Percentiles rank a stretch among this genome's conserved stretches.
Conservation (phyloP, 2,888 invertebrate genomes). For the Aelia acuminata region DNA sequence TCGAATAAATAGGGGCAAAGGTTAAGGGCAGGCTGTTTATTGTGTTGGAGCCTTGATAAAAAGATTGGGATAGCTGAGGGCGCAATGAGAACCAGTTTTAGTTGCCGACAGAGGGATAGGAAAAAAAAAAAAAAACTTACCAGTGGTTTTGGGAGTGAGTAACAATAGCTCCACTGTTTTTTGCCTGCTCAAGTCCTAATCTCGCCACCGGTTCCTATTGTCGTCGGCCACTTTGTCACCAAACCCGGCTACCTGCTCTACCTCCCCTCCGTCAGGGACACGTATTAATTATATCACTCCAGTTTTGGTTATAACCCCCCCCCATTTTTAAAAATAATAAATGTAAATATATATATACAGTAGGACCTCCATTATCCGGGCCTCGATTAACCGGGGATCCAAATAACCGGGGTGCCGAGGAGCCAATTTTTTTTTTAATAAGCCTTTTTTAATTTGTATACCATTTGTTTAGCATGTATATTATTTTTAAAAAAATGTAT, state of each 20-base stretch:
- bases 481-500: no score
- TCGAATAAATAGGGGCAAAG: neutral
- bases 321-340: neutral
- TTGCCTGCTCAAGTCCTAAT: constrained; percentile 11
- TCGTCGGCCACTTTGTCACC: constrained; percentile 32
- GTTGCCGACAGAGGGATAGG: neutral
- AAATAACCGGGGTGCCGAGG: no score
- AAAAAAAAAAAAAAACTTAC: constrained; percentile 4
- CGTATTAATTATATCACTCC: neutral
- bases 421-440: no score
- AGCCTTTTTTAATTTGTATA: no score
- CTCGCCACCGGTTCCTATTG: constrained; percentile 14
- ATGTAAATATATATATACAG: neutral
- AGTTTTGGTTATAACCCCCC: neutral
- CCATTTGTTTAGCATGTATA: no score
- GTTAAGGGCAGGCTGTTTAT: neutral
- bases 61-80: neutral
- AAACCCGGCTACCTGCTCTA: neutral
- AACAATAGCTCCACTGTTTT: constrained; percentile 23
- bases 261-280: neutral
- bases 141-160: constrained; percentile 12
- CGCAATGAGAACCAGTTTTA: constrained; percentile 35
- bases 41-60: neutral
- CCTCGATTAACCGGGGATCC: no score
- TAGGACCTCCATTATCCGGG: no score